Evolutionary conservation across 2,888 invertebrate genomes (phyloP), one percentile per base, ranked within the genome.

Genomic region (Dioctria rufipes): DNA sequence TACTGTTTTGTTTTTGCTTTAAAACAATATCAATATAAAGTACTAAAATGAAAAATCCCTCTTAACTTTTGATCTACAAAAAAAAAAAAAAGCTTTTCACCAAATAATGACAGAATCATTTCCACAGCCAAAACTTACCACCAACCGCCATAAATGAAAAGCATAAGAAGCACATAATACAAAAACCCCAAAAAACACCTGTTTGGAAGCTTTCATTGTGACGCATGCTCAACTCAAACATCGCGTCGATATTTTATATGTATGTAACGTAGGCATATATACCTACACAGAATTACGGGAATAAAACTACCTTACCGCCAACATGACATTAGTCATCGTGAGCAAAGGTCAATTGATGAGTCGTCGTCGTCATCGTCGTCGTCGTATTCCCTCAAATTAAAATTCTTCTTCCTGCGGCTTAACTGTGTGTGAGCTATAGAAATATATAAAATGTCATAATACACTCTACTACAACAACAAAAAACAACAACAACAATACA

Each of bases 261-360:
- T 46, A 13, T 13, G 46, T 8, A 54, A 13, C 3, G 9, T 46
- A 46, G 67, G 13, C 3, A 46, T 9, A 42, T 13, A 13, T 65
- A 40, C n/a, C 40, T 65, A 65, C 42, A 65, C 40, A 67, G 46
- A 67, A 67, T 13, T 43, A 46, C 67, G n/a, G 1, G 39, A 25
- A 2, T 25, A 25, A 25, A 69, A 69, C 69, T 69, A 51, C 69
- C 11, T 69, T 69, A 69, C 51, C 69, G 69, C 37, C 69, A 69
- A 51, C 69, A 9, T 69, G 39, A 49, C 9, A 69, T 69, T 69
- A 69, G 69, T 69, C 69, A 69, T 69, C 69, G 69, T 51, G 11
- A 39, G 39, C 37, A 69, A 69, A 69, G 69, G 69, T 69, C 69
- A 69, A 51, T 25, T 40, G 69, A 4, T 39, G 69, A 69, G 51